Conservation (phyloP, 2,797 vertebrate genomes). For the Amniataba percoides region DNA sequence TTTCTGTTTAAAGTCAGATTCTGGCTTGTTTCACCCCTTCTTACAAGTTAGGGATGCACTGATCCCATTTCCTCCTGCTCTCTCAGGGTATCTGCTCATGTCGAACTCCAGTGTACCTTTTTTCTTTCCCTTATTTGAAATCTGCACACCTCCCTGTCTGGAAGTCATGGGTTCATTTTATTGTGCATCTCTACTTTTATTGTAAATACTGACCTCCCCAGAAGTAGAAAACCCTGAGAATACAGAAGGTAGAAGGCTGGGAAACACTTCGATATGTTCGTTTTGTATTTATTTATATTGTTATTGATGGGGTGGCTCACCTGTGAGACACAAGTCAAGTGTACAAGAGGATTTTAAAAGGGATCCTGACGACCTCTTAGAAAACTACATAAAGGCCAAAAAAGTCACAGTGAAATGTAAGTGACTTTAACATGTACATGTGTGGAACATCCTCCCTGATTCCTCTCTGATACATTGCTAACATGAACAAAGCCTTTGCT, state of each 20-base stretch:
- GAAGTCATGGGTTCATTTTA: not conserved
- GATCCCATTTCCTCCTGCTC: not conserved
- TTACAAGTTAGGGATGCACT: not conserved
- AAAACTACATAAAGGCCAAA: not conserved
- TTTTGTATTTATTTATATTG: too few relatives aligned
- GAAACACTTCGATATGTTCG: not conserved
- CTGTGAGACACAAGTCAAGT: not conserved
- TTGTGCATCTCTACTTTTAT: not conserved
- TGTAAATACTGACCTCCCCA: not conserved
- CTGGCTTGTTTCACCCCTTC: not conserved
- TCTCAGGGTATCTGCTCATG: not conserved
- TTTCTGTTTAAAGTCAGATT: not conserved
- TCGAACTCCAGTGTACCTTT: not conserved
- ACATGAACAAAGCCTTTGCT: constrained; percentile 16
- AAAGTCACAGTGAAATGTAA: constrained; percentile 12
- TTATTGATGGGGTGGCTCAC: not conserved
- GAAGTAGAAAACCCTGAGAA: not conserved
- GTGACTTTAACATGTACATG: not conserved
- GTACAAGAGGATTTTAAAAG: not conserved
- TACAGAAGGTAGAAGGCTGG: not conserved
- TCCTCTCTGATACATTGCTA: constrained; percentile 56
- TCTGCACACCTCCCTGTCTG: not conserved
- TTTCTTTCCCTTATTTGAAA: not conserved
- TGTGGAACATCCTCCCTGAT: constrained; percentile 43
- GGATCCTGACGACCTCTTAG: not conserved